phyloP scores from a whole-genome alignment of 35 echinoderm and acorn worm species.

The Holothuria glaberrima region DNA sequence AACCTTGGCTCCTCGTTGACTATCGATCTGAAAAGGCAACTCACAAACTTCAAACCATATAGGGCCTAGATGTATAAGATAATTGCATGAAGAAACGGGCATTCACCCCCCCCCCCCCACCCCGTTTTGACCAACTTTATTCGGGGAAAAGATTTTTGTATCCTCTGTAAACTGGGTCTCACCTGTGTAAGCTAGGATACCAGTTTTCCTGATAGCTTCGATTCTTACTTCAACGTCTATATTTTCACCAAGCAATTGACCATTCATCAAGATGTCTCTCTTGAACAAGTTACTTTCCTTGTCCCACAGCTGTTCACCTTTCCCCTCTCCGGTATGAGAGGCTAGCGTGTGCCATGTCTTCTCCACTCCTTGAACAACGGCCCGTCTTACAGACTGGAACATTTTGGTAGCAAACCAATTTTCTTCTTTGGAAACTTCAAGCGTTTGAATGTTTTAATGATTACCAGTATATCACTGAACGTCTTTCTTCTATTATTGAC shows the following conservation, averaged over 20 bases:
- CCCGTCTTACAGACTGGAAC: conserved; percentile 86
- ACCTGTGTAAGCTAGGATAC: conserved; percentile 88
- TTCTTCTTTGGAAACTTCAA: background rate
- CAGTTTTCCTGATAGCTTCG: conserved; percentile 87
- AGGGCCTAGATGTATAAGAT: no score
- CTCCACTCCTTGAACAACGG: conserved; percentile 84
- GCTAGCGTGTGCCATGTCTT: conserved; percentile 90
- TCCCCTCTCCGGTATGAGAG: conserved; percentile 70
- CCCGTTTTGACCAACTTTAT: no score
- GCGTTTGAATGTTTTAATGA: background rate
- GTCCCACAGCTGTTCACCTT: conserved; percentile 78
- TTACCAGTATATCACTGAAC: no score
- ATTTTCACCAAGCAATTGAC: conserved; percentile 58
- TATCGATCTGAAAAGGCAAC: no score
- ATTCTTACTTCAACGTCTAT: conserved; percentile 71
- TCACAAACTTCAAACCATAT: no score
- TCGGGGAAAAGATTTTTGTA: no score
- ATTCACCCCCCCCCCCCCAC: no score
- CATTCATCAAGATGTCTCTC: conserved; percentile 80
- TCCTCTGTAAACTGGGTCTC: background rate
- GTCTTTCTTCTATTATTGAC: no score
- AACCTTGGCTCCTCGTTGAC: no score
- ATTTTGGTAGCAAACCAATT: conserved; percentile 31
- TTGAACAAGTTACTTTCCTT: conserved; percentile 85
- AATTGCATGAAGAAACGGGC: no score